Percentiles rank a stretch among this genome's conserved stretches.
Conservation (phyloP, 2,888 invertebrate species). For the Andrena dorsata region DNA sequence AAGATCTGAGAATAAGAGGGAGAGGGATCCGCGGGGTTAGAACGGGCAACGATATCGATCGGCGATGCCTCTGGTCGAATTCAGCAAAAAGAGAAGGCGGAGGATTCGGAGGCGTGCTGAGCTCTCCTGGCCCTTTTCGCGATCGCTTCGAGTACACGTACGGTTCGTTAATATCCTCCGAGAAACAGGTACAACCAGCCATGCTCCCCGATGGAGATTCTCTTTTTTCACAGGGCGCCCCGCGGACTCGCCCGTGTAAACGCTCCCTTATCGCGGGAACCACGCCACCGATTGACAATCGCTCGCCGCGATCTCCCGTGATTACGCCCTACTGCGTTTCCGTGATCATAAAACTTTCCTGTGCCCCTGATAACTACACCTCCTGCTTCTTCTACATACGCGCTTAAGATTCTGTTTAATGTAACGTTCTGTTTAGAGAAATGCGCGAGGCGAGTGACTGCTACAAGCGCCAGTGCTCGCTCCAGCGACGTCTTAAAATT, state of each 20-base stretch:
- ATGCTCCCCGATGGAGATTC: conserved; percentile 1
- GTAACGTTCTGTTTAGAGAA: not conserved
- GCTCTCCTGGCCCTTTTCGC: conserved; percentile 14
- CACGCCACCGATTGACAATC: conserved; percentile 40
- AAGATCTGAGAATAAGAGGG: conserved; percentile 56
- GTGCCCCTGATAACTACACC: not conserved
- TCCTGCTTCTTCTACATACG: not conserved
- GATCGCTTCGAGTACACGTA: conserved; percentile 48
- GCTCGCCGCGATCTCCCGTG: conserved; percentile 18
- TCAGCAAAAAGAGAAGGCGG: conserved; percentile 55
- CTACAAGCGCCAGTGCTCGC: not conserved
- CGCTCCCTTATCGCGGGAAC: conserved; percentile 43
- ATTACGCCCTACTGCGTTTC: conserved; percentile 33
- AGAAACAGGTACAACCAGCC: conserved; percentile 52
- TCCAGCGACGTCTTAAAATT: conserved; percentile 10
- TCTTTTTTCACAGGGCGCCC: conserved; percentile 48
- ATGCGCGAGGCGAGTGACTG: not conserved
- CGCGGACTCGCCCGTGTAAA: conserved; percentile 54
- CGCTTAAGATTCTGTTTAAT: not conserved
- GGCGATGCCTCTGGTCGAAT: conserved; percentile 63
- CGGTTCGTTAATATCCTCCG: conserved; percentile 61
- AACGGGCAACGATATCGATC: conserved; percentile 56
- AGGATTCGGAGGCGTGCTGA: conserved; percentile 54
- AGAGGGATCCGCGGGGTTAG: not conserved
- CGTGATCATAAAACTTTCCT: conserved; percentile 26